Evolutionary conservation across 2,888 invertebrate genomes (phyloP).

Genomic region (Lasioglossum zephyrum): DNA sequence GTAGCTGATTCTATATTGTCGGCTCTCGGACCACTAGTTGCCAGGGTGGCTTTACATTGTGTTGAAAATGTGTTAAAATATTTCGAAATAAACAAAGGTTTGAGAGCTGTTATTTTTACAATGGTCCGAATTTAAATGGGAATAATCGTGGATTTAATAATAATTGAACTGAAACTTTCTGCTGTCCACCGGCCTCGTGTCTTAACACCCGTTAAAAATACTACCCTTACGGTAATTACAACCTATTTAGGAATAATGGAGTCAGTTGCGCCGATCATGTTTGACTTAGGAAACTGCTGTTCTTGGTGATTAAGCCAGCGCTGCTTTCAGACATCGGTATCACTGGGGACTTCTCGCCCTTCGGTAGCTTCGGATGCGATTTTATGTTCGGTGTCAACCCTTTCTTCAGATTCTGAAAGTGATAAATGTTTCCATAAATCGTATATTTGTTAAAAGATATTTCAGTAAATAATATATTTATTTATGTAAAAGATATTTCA

Average conservation of each 20-base stretch:
- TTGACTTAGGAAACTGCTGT: constrained; percentile 82
- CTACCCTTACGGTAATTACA: constrained; percentile 63
- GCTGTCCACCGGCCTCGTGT: constrained; percentile 9
- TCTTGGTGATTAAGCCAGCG: constrained; percentile 83
- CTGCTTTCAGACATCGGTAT: constrained; percentile 85
- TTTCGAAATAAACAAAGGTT: neutral
- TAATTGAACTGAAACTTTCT: neutral
- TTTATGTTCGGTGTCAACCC: constrained; percentile 85
- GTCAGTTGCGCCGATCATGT: constrained; percentile 69
- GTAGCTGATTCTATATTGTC: too few relatives aligned
- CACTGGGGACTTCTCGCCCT: constrained; percentile 84
- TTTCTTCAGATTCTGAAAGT: constrained; percentile 84
- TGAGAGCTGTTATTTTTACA: neutral
- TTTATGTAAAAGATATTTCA: too few relatives aligned
- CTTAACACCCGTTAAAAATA: constrained; percentile 47
- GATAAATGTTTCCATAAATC: neutral
- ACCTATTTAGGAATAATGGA: constrained; percentile 49
- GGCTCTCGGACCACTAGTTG: too few relatives aligned
- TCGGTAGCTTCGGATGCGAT: constrained; percentile 82
- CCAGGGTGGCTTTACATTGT: too few relatives aligned
- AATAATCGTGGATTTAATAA: neutral
- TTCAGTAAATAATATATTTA: too few relatives aligned
- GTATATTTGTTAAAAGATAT: too few relatives aligned
- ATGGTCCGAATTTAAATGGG: neutral
- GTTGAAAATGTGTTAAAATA: neutral